Evolutionary conservation across 2,797 vertebrate species (phyloP), one percentile per base, ranked within the genome.

Genomic region (Accipiter badius): DNA sequence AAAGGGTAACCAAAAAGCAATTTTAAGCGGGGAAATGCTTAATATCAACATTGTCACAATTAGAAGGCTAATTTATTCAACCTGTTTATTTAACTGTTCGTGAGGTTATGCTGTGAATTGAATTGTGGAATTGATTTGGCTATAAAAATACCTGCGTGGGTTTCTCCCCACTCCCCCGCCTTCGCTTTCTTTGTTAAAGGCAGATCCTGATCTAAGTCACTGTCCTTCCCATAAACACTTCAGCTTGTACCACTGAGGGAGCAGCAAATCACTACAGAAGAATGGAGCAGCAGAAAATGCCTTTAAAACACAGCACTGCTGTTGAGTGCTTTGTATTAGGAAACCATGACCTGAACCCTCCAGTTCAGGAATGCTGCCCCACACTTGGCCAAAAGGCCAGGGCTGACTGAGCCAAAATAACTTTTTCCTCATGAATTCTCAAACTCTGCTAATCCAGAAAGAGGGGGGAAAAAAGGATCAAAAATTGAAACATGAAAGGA

Each of bases 291-390:
- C 46, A 10, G 22, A 54, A 93, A 95, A 84, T 14, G 73, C 42
- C 62, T 87, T 89, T 39, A 8, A 37, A 37, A 37, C 50, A 22
- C 54, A 94, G 87, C 66, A 50, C 10, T 77, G 82, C 74, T 76
- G 74, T 7, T 5, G 37, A 82, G 59, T 18, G 59, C 26, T 81
- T 31, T 55, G 58, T 18, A 15, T 49, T 20, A 35, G 83, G 66
- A 89, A 87, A 70, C 50, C 89, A 33, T 5, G 79, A 89, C 83
- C 90, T 63, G 82, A 92, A 67, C 57, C 74, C 87, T 87, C 44
- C 61, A 7, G 65, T 5, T 55, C 49, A 87, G 84, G 82, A 96
- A 81, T 46, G 55, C 88, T 76, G 88, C 49, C 83, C 92, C 90
- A 92, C 58, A 11, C 73, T 70, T 10, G 9, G 90, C 78, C 83